Evolutionary conservation across 2,113 vertebrate genomes (phyloP).

Genomic region (Aythya baeri): DNA sequence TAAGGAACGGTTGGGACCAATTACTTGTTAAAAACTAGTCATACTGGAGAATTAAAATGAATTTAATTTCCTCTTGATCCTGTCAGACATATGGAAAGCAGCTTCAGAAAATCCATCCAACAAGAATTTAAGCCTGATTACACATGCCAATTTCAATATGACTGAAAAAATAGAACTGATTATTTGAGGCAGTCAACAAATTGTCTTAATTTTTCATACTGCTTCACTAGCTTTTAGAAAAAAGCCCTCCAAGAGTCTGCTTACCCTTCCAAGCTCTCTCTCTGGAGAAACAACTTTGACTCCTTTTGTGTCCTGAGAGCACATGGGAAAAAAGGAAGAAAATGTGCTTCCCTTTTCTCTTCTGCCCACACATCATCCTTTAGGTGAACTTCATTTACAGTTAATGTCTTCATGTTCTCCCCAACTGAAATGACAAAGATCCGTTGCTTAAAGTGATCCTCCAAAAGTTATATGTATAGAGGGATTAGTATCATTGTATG

Average conservation of each 20-base stretch:
- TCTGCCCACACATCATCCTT: neutral
- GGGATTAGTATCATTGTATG: neutral
- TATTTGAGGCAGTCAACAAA: neutral
- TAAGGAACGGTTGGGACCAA: neutral
- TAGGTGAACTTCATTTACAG: neutral
- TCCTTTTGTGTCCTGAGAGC: neutral
- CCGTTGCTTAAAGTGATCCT: neutral
- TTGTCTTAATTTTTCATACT: neutral
- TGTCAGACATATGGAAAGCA: neutral
- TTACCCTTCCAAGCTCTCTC: neutral
- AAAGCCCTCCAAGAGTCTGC: neutral
- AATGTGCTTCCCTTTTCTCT: neutral
- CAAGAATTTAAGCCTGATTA: neutral
- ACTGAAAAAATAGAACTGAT: neutral
- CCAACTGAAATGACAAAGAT: neutral
- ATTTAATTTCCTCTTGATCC: neutral
- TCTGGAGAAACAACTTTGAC: neutral
- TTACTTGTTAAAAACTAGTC: neutral
- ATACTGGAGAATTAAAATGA: neutral
- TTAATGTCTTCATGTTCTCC: neutral
- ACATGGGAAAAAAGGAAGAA: neutral
- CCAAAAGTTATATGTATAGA: neutral
- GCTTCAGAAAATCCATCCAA: neutral
- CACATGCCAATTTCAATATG: neutral
- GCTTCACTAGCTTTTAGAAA: neutral